These are phyloP conservation scores for Zaprionus lachaisei DNA, from an alignment of 1,140 invertebrate genomes.

Conservation along the genomic window DNA sequence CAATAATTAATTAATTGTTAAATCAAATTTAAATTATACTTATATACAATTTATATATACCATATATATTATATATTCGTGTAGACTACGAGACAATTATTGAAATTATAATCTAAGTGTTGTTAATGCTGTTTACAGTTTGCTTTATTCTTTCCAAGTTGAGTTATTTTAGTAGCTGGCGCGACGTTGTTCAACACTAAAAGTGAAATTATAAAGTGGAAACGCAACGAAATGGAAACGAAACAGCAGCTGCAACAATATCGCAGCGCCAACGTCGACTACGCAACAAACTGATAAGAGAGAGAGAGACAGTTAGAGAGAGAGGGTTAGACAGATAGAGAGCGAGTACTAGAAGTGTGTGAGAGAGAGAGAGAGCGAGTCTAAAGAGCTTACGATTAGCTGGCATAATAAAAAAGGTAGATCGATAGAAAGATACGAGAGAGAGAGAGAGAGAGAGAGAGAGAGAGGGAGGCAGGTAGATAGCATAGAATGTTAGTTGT, in stretches of 20 bases:
- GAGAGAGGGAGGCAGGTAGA: conserved; percentile 23
- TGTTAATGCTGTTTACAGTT: conserved; percentile 31
- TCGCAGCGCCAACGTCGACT: conserved; percentile 44
- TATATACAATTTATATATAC: conserved; percentile 46
- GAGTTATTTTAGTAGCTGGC: conserved; percentile 50
- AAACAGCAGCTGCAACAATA: conserved; percentile 37
- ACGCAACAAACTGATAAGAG: conserved; percentile 51
- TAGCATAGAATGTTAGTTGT: conserved; percentile 22
- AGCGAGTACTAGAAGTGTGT: conserved; percentile 19
- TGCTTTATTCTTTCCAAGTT: conserved; percentile 12
- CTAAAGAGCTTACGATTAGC: conserved; percentile 33
- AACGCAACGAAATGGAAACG: conserved; percentile 43
- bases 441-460: conserved; percentile 42
- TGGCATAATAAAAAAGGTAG: conserved; percentile 14
- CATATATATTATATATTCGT: conserved; percentile 34
- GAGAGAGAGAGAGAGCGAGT: conserved; percentile 15
- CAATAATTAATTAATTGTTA: conserved; percentile 34
- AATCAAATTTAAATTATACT: conserved; percentile 38
- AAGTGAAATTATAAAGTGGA: conserved; percentile 40
- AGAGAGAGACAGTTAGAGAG: conserved; percentile 22
- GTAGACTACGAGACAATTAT: conserved; percentile 26
- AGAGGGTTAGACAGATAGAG: conserved; percentile 4
- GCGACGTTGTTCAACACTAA: conserved; percentile 62
- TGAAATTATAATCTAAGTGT: conserved; percentile 31
- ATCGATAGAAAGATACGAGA: conserved; percentile 38